Evolutionary conservation across 1,140 invertebrate genomes (phyloP).

Genomic region (Orchestia grillus): DNA sequence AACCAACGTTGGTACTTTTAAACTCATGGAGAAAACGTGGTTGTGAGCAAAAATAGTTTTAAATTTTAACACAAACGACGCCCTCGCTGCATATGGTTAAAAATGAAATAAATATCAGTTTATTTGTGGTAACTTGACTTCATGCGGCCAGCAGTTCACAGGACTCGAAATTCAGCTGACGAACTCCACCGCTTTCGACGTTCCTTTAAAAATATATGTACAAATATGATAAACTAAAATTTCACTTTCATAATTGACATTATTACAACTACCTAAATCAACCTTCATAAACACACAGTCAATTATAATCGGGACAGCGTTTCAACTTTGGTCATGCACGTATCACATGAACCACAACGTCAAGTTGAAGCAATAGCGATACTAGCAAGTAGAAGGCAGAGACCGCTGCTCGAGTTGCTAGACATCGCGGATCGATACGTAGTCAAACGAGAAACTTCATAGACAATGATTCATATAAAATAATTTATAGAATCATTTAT

Average conservation of each 20-base stretch:
- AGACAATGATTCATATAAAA: background rate
- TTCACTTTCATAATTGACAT: background rate
- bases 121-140: background rate
- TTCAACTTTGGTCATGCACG: background rate
- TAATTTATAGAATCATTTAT: background rate
- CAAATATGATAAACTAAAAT: background rate
- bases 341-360: background rate
- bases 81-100: background rate
- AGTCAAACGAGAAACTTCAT: slow-evolving; percentile 43
- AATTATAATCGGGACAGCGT: background rate
- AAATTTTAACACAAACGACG: background rate
- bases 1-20: too few species aligned
- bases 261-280: background rate
- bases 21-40: too few species aligned
- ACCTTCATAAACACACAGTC: background rate
- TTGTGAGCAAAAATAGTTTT: background rate
- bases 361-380: background rate
- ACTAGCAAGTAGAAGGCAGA: slow-evolving; percentile 23
- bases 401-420: slow-evolving; percentile 27
- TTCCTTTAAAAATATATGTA: background rate
- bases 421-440: slow-evolving; percentile 48
- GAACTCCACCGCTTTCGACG: background rate
- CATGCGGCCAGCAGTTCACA: background rate
- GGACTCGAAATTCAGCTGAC: background rate
- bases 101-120: background rate